A percentile compares a stretch with the other conserved stretches of the same genome.
Conservation (phyloP, 2,113 vertebrate species). For the Alexandromys fortis region DNA sequence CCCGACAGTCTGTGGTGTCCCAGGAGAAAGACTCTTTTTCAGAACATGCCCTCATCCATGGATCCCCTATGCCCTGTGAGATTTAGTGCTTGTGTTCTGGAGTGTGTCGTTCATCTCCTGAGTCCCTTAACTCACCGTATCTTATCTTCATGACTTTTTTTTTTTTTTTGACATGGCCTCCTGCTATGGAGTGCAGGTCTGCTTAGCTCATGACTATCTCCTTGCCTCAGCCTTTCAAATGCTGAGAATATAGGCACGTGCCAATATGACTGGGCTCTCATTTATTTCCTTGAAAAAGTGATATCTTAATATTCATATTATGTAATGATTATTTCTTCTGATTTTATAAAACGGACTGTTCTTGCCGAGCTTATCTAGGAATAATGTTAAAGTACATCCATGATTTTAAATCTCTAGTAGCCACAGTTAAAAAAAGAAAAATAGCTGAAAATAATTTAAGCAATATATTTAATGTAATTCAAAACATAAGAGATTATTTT, state of each 20-base stretch:
- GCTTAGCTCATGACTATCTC: background rate
- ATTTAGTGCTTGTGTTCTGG: background rate
- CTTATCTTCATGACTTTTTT: background rate
- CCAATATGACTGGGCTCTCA: background rate
- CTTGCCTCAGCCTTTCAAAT: background rate
- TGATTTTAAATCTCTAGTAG: constrained; percentile 7
- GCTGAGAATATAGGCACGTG: background rate
- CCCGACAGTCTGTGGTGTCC: background rate
- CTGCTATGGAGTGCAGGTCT: background rate
- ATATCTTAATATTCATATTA: background rate
- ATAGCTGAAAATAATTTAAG: background rate
- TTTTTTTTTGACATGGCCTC: background rate
- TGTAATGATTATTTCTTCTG: background rate
- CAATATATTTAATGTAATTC: background rate
- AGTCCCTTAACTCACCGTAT: background rate
- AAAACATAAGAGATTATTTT: background rate
- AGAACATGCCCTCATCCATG: background rate
- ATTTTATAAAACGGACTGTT: background rate
- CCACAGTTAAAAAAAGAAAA: constrained; percentile 14
- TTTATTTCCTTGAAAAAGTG: background rate
- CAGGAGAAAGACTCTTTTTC: background rate
- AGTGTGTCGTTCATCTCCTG: background rate
- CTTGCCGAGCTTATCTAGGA: background rate
- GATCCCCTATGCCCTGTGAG: background rate
- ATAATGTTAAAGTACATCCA: background rate